These are phyloP conservation scores for Dryomyza anilis DNA, from an alignment of 2,888 invertebrate genomes.

Conservation along the genomic window DNA sequence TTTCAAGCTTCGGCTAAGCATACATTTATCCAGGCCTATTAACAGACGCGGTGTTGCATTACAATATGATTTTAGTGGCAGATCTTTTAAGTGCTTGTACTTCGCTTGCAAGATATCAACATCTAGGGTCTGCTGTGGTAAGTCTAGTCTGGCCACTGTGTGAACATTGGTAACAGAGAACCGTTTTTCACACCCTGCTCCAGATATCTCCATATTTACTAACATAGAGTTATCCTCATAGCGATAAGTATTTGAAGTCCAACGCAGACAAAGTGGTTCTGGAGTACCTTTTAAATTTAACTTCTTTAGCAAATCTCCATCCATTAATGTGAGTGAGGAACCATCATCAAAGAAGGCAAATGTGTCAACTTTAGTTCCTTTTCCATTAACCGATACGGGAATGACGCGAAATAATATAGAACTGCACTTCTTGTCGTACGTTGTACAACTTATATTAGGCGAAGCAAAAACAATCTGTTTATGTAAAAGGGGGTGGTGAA, in stretches of 20 bases:
- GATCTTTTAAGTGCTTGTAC: too few species aligned
- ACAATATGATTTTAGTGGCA: too few species aligned
- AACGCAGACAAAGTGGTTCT: slow-evolving; percentile 28
- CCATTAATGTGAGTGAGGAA: slow-evolving; percentile 27
- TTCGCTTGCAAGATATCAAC: too few species aligned
- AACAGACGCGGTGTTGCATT: not conserved
- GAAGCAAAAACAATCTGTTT: not conserved
- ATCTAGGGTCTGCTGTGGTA: too few species aligned
- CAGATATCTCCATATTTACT: not conserved
- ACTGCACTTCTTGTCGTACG: not conserved
- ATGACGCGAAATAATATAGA: slow-evolving; percentile 28
- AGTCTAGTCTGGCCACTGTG: too few species aligned
- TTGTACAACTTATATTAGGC: not conserved
- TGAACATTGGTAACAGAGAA: too few species aligned
- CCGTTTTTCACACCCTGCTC: too few species aligned
- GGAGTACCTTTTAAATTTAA: slow-evolving; percentile 25
- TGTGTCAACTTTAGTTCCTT: slow-evolving; percentile 26
- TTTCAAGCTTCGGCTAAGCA: slow-evolving; percentile 21
- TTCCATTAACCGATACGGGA: slow-evolving; percentile 30
- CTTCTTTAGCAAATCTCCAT: not conserved
- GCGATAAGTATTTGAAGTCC: not conserved
- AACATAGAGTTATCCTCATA: not conserved
- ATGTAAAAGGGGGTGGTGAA: slow-evolving; percentile 25
- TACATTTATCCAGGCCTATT: not conserved
- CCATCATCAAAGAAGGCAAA: slow-evolving; percentile 34